phyloP scores from a whole-genome alignment of 2,888 invertebrate species.

The Sipunculus nudus region DNA sequence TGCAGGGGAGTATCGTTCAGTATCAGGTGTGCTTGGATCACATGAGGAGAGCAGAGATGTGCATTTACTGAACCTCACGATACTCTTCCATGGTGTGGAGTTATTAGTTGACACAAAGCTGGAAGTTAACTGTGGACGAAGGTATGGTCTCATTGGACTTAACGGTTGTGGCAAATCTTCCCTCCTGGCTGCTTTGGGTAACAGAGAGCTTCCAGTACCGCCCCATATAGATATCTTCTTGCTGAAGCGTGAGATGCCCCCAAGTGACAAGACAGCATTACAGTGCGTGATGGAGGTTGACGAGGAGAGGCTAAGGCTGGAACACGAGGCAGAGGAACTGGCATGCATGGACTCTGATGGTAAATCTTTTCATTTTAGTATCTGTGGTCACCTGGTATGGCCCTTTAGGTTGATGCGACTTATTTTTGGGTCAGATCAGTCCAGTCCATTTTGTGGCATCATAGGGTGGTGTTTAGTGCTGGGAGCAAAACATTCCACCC shows the following conservation, averaged over 20 bases:
- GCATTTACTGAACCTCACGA: constrained; percentile 94
- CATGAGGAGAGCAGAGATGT: constrained; percentile 96
- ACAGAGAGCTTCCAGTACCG: constrained; percentile 93
- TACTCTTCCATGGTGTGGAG: constrained; percentile 98
- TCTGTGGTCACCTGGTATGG: not conserved
- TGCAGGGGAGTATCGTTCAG: constrained; percentile 77
- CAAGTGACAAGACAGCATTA: constrained; percentile 95
- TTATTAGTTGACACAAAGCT: constrained; percentile 93
- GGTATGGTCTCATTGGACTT: constrained; percentile 96
- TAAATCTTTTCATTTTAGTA: constrained; percentile 55
- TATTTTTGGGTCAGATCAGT: no score
- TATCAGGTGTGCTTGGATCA: constrained; percentile 91
- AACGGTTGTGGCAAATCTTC: constrained; percentile 99
- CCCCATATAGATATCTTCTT: constrained; percentile 98
- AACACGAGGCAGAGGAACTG: constrained; percentile 89
- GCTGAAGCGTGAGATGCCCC: constrained; percentile 95
- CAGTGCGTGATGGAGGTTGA: constrained; percentile 99
- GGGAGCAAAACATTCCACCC: no score
- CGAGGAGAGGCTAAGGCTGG: constrained; percentile 88
- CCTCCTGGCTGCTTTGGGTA: constrained; percentile 87
- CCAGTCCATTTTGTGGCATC: no score
- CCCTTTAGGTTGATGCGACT: not conserved
- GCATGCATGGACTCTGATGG: constrained; percentile 87
- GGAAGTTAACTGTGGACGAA: constrained; percentile 95
- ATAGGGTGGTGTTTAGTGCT: no score